Conservation (phyloP, 64 coral and sea anemone genomes). For the Montipora foliosa region DNA sequence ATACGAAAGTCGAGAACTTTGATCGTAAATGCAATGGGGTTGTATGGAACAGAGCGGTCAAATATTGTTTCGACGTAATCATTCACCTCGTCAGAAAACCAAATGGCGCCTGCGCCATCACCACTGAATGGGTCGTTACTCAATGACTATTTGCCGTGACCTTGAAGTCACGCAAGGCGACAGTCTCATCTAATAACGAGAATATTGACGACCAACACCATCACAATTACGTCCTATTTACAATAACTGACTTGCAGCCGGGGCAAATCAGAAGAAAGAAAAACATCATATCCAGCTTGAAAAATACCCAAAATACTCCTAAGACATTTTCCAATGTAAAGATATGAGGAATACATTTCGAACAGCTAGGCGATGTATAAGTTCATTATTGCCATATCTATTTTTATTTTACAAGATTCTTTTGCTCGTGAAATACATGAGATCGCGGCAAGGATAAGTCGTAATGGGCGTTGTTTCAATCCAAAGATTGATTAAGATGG, state of each 20-base stretch:
- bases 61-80: background rate
- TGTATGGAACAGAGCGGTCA: background rate
- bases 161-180: background rate
- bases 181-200: no score
- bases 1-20: background rate
- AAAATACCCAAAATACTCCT: background rate
- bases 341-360: no score
- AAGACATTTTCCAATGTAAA: background rate
- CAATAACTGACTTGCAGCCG: background rate
- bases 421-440: background rate
- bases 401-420: background rate
- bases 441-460: background rate
- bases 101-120: conserved; percentile 52
- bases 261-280: background rate
- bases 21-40: background rate
- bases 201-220: no score
- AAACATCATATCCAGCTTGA: background rate
- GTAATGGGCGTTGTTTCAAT: background rate
- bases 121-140: background rate
- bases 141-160: background rate
- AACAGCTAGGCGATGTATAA: no score
- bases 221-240: background rate
- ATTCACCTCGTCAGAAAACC: background rate
- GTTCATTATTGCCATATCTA: no score
- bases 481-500: background rate